Percentiles rank a stretch among this genome's conserved stretches.
Conservation (phyloP, 2,888 invertebrate genomes). For the Apodemia mormo region DNA sequence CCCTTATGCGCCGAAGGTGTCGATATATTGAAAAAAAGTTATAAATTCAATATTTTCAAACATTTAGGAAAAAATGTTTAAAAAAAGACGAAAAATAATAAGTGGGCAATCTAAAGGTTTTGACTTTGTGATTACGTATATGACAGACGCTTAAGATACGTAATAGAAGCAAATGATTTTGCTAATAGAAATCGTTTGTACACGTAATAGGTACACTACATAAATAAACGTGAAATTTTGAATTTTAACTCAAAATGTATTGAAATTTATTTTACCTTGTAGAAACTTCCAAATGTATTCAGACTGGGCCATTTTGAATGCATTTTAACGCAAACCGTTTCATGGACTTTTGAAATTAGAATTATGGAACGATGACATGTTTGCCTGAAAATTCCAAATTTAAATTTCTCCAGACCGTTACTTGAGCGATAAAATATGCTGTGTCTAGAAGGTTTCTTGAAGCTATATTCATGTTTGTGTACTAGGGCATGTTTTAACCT, state of each 20-base stretch:
- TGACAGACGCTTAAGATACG: not conserved
- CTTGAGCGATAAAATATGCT: conserved; percentile 30
- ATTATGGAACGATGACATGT: conserved; percentile 54
- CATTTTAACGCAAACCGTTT: conserved; percentile 47
- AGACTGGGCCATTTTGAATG: conserved; percentile 35
- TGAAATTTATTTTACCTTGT: conserved; percentile 16
- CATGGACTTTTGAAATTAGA: conserved; percentile 54
- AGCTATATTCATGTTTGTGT: conserved; percentile 4
- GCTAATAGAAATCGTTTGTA: not conserved
- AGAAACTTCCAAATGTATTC: conserved; percentile 37
- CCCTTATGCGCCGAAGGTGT: too few species aligned
- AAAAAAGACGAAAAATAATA: too few species aligned
- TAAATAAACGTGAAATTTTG: not conserved
- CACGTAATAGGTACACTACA: not conserved
- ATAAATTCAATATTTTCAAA: too few species aligned
- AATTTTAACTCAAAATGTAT: conserved; percentile 5
- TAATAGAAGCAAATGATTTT: not conserved
- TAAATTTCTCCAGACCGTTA: conserved; percentile 63
- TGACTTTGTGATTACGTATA: not conserved
- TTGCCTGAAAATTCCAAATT: conserved; percentile 52
- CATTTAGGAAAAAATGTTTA: too few species aligned
- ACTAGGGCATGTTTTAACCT: conserved; percentile 4
- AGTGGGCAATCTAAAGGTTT: too few species aligned
- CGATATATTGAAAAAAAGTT: too few species aligned
- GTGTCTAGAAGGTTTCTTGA: conserved; percentile 11